Conservation (phyloP, 2,888 invertebrate species). For the Microplitis deprimator region DNA sequence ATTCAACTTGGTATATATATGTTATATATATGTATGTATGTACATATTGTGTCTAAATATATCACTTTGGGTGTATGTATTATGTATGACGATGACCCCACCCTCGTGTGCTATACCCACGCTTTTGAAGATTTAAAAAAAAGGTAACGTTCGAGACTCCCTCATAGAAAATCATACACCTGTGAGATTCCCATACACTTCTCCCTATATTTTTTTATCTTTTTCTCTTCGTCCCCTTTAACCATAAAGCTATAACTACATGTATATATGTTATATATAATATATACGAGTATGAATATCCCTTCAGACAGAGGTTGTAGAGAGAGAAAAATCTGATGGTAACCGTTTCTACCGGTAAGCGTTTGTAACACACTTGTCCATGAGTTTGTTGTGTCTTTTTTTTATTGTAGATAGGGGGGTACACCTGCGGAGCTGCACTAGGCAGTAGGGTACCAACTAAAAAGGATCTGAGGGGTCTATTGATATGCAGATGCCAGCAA, state of each 20-base stretch:
- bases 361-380: slow-evolving; percentile 4
- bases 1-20: slow-evolving; percentile 1
- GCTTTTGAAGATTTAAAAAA: slow-evolving; percentile 17
- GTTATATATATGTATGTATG: slow-evolving; percentile 19
- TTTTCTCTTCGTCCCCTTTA: slow-evolving; percentile 55
- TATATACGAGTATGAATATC: slow-evolving; percentile 31
- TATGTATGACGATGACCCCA: slow-evolving; percentile 39
- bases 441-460: slow-evolving; percentile 51
- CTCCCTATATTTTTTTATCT: slow-evolving; percentile 56
- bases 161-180: slow-evolving; percentile 67
- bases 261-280: slow-evolving; percentile 15
- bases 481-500: slow-evolving; percentile 64
- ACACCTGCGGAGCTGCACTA: slow-evolving; percentile 66
- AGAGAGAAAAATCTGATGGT: not conserved
- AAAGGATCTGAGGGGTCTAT: slow-evolving; percentile 55
- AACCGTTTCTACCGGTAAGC: slow-evolving; percentile 2
- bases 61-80: slow-evolving; percentile 48
- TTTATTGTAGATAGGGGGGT: slow-evolving; percentile 60
- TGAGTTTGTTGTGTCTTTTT: slow-evolving; percentile 36
- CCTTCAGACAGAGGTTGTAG: slow-evolving; percentile 20
- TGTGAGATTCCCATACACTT: slow-evolving; percentile 70
- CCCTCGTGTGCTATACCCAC: slow-evolving; percentile 33
- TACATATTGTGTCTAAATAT: slow-evolving; percentile 68
- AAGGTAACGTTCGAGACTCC: slow-evolving; percentile 38
- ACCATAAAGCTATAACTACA: slow-evolving; percentile 53